Conservation (phyloP, 2,113 vertebrate genomes). For the Onychostoma macrolepis region DNA sequence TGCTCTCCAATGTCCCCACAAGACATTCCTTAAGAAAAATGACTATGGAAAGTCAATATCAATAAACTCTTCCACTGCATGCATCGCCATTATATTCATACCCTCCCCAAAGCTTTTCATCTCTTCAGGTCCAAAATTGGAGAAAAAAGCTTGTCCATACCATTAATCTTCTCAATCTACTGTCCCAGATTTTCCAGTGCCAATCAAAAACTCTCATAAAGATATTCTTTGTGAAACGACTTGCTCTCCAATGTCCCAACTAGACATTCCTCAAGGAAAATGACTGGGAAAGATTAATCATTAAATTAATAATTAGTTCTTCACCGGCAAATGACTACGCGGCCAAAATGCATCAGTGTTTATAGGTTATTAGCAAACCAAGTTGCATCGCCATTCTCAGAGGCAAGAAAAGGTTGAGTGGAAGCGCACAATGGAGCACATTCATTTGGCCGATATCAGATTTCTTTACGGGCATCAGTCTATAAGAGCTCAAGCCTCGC, state of each 20-base stretch:
- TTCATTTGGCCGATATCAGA: slow-evolving; percentile 37
- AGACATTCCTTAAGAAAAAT: background rate
- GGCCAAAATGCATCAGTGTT: background rate
- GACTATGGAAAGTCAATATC: background rate
- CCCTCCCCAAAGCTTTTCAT: too few relatives aligned
- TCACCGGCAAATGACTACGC: background rate
- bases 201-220: background rate
- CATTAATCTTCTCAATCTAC: background rate
- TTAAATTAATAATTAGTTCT: background rate
- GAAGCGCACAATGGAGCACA: slow-evolving; percentile 25
- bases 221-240: background rate
- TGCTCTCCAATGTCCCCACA: background rate
- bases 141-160: background rate
- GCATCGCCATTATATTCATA: too few relatives aligned
- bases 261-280: background rate
- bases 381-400: background rate
- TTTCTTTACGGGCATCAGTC: slow-evolving; percentile 18
- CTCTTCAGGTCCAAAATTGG: too few relatives aligned
- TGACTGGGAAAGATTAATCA: background rate
- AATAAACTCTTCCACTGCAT: background rate
- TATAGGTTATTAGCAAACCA: slow-evolving; percentile 10
- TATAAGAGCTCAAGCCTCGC: slow-evolving; percentile 5
- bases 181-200: background rate
- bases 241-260: background rate
- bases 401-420: slow-evolving; percentile 20